Evolutionary conservation across 2,888 invertebrate species (phyloP).

Genomic region (Chaitophorus viminalis): DNA sequence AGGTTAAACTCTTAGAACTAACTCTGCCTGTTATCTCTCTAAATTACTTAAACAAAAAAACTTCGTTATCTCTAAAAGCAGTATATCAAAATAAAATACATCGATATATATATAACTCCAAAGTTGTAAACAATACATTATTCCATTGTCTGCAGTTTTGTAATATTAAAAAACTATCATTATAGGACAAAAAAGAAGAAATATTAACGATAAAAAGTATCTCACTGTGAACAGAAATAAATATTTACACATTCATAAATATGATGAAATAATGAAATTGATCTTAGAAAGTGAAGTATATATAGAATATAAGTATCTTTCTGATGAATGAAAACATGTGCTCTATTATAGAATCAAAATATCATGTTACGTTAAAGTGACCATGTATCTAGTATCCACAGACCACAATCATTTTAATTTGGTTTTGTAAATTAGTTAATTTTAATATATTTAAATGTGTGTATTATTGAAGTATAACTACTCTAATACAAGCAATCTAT

Average conservation of each 20-base stretch:
- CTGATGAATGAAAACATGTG: too few relatives aligned
- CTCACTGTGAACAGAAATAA: not conserved
- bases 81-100: slow-evolving; percentile 18
- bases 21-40: not conserved
- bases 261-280: not conserved
- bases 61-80: not conserved
- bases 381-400: too few relatives aligned
- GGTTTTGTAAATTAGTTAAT: too few relatives aligned
- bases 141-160: not conserved
- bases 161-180: not conserved
- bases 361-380: too few relatives aligned
- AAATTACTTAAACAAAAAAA: slow-evolving; percentile 31
- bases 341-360: too few relatives aligned
- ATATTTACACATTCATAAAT: not conserved
- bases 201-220: not conserved
- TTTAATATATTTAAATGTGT: too few relatives aligned
- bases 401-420: too few relatives aligned
- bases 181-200: not conserved
- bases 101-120: not conserved
- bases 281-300: not conserved
- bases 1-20: not conserved
- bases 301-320: too few relatives aligned
- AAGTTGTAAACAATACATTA: not conserved
- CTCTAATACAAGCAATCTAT: too few relatives aligned
- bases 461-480: too few relatives aligned